phyloP scores from a whole-genome alignment of 2,888 invertebrate species.

The Caenorhabditis becei region DNA sequence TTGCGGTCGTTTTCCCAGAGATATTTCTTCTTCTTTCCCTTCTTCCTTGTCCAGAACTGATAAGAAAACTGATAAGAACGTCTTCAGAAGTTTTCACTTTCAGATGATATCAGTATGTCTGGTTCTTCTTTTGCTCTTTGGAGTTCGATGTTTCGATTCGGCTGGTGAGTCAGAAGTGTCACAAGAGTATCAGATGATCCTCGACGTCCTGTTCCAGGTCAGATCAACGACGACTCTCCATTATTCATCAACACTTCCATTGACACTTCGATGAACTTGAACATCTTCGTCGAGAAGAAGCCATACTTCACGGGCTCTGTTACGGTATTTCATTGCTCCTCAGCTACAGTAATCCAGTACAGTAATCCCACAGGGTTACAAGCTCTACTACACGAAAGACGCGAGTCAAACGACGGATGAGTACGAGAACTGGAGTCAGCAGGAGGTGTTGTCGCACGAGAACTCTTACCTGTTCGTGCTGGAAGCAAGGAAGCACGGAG shows the following conservation, averaged over 20 bases:
- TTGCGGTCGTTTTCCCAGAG: no score
- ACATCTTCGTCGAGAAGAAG: constrained; percentile 43
- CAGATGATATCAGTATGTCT: constrained; percentile 53
- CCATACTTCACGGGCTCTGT: constrained; percentile 48
- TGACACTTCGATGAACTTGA: constrained; percentile 39
- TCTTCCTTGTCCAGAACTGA: not conserved
- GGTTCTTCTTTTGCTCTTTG: constrained; percentile 50
- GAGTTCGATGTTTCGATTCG: constrained; percentile 55
- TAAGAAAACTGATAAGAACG: no score
- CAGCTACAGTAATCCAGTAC: not conserved
- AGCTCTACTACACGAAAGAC: constrained; percentile 61
- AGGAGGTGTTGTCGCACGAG: constrained; percentile 41
- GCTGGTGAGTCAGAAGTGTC: constrained; percentile 47
- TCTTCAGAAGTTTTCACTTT: not conserved
- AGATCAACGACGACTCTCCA: constrained; percentile 59
- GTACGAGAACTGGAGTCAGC: constrained; percentile 46
- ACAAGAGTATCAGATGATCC: not conserved
- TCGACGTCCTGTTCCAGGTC: constrained; percentile 30
- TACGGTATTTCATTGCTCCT: constrained; percentile 12
- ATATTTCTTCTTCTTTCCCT: not conserved
- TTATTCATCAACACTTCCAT: constrained; percentile 47
- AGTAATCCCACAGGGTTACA: constrained; percentile 48
- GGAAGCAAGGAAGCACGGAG: constrained; percentile 15
- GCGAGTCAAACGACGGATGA: constrained; percentile 38
- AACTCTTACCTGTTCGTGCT: constrained; percentile 34